phyloP scores from a whole-genome alignment of 2,797 vertebrate species.

The Astyanax mexicanus region DNA sequence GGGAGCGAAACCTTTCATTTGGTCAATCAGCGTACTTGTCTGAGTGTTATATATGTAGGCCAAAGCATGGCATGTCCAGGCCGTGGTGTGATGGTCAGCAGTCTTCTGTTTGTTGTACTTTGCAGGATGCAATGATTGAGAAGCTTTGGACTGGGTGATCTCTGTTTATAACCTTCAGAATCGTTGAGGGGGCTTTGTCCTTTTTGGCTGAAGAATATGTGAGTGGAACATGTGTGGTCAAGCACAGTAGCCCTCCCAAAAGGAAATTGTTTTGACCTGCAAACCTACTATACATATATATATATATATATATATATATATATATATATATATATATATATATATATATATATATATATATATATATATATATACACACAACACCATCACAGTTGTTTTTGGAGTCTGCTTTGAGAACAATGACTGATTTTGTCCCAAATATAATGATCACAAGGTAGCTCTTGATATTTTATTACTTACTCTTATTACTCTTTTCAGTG shows the following conservation, averaged over 20 bases:
- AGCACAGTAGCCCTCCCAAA: slow-evolving; percentile 41
- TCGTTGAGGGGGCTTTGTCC: slow-evolving; percentile 54
- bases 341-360: too few species aligned
- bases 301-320: too few species aligned
- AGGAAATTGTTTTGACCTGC: slow-evolving; percentile 23
- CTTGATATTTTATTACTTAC: too few species aligned
- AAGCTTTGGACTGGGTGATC: slow-evolving; percentile 52
- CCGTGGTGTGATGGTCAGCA: slow-evolving; percentile 32
- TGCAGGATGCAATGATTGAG: slow-evolving; percentile 66
- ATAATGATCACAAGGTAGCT: background rate
- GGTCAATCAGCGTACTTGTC: slow-evolving; percentile 62
- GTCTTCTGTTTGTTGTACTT: slow-evolving; percentile 60
- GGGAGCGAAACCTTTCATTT: slow-evolving; percentile 37
- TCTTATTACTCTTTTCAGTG: too few species aligned
- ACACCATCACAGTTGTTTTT: background rate
- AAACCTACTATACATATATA: too few species aligned
- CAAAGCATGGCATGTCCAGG: background rate
- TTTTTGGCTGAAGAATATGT: slow-evolving; percentile 61
- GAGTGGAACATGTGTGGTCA: slow-evolving; percentile 19
- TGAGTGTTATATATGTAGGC: slow-evolving; percentile 42
- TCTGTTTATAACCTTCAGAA: slow-evolving; percentile 45
- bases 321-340: too few species aligned
- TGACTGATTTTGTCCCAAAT: background rate
- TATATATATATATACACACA: too few species aligned
- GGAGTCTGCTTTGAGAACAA: background rate